These are phyloP conservation scores for Zootoca vivipara DNA, from an alignment of 2,113 vertebrate species.

Conservation along the genomic window DNA sequence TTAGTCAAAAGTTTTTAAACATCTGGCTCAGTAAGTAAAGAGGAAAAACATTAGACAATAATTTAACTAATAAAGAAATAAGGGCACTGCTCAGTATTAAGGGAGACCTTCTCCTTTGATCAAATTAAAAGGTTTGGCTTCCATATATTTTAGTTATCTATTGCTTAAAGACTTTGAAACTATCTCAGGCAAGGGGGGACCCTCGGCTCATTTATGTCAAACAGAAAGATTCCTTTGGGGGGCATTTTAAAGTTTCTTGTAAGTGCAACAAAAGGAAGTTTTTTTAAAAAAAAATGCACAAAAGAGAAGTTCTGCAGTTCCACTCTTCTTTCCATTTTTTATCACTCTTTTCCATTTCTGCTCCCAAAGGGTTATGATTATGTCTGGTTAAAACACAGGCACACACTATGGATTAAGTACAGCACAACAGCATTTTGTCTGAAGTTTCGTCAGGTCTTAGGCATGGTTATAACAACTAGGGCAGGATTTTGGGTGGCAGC, in stretches of 20 bases:
- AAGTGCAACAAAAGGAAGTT: background rate
- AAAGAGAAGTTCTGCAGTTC: background rate
- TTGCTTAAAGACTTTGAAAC: slow-evolving; percentile 11
- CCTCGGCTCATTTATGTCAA: background rate
- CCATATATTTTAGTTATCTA: background rate
- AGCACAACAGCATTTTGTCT: background rate
- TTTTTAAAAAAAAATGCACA: slow-evolving; percentile 4
- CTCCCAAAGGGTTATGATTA: background rate
- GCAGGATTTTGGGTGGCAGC: background rate
- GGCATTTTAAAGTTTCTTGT: background rate
- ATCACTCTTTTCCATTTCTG: background rate
- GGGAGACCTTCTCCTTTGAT: slow-evolving; percentile 1
- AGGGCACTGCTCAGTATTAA: background rate
- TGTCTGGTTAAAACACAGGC: background rate
- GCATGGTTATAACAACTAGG: background rate
- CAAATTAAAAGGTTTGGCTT: background rate
- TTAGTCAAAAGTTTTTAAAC: background rate
- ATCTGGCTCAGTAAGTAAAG: background rate
- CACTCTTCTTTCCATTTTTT: background rate
- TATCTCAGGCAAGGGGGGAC: background rate
- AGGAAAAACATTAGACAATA: background rate
- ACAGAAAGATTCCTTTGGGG: background rate
- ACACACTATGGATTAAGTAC: background rate
- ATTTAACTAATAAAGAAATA: background rate
- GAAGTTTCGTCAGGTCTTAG: background rate